Percentiles rank a stretch among this genome's conserved stretches.
These are phyloP conservation scores for Nematopogon swammerdamellus DNA, from an alignment of 2,888 invertebrate species.

Conservation along the genomic window DNA sequence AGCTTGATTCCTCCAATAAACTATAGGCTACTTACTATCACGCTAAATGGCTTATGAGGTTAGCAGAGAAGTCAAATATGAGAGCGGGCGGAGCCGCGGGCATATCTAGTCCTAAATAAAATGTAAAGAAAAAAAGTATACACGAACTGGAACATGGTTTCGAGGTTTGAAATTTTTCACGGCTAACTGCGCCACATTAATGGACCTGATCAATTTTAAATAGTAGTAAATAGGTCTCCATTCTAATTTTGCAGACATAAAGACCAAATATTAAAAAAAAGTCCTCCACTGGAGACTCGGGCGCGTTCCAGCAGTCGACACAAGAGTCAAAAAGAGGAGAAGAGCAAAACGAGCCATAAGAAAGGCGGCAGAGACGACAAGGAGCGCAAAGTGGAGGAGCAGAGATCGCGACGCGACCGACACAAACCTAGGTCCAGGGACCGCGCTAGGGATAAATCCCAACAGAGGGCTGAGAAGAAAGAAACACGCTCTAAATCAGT, in stretches of 20 bases:
- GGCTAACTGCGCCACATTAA: too few species aligned
- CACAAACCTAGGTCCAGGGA: slow-evolving; percentile 8
- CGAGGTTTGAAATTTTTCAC: too few species aligned
- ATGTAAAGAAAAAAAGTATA: too few species aligned
- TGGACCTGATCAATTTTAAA: too few species aligned
- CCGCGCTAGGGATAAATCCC: background rate
- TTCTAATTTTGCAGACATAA: background rate
- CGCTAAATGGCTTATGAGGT: too few species aligned
- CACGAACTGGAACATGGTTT: too few species aligned
- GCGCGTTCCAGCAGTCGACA: background rate
- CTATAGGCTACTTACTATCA: too few species aligned
- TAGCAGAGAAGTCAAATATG: too few species aligned
- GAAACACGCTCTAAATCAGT: slow-evolving; percentile 18
- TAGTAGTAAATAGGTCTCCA: too few species aligned
- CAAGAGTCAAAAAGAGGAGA: background rate
- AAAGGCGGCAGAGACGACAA: slow-evolving; percentile 8
- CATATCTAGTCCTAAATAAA: too few species aligned
- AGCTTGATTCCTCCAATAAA: too few species aligned
- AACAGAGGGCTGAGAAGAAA: slow-evolving; percentile 25
- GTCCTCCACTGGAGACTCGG: background rate
- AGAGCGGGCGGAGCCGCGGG: too few species aligned
- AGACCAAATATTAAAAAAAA: background rate
- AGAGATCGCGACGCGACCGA: slow-evolving; percentile 6
- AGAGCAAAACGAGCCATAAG: slow-evolving; percentile 1
- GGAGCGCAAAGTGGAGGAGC: slow-evolving; percentile 5